Conservation (phyloP, 2,888 invertebrate genomes). For the Pristionchus fissidentatus region DNA sequence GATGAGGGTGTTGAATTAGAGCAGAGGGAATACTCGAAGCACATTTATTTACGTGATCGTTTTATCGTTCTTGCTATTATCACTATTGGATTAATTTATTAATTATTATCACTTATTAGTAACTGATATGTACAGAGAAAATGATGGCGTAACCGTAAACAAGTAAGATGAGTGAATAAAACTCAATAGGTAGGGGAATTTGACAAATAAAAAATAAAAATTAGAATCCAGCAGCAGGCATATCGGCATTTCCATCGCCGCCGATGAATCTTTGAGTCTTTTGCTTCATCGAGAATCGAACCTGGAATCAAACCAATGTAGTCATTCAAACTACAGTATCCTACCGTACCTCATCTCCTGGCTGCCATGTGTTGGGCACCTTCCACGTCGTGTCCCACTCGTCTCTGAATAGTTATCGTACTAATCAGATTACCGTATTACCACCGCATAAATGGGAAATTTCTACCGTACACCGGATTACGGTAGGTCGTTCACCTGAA, state of each 20-base stretch:
- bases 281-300: slow-evolving; percentile 63
- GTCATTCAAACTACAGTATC: background rate
- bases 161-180: background rate
- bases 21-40: too few relatives aligned
- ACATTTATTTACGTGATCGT: too few relatives aligned
- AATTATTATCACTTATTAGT: background rate
- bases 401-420: slow-evolving; percentile 54
- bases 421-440: background rate
- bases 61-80: too few relatives aligned
- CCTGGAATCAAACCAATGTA: background rate
- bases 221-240: slow-evolving; percentile 43
- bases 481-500: slow-evolving; percentile 51
- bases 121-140: background rate
- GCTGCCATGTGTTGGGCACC: slow-evolving; percentile 68
- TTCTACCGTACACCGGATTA: background rate
- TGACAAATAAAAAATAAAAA: background rate
- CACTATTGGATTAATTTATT: background rate
- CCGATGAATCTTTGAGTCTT: slow-evolving; percentile 65
- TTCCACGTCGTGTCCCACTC: slow-evolving; percentile 72
- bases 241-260: slow-evolving; percentile 68
- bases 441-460: background rate
- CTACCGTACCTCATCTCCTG: slow-evolving; percentile 63
- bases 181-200: background rate
- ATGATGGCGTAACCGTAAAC: background rate
- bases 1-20: background rate